These are phyloP conservation scores for Erynnis tages DNA, from an alignment of 2,888 invertebrate genomes.

Conservation along the genomic window DNA sequence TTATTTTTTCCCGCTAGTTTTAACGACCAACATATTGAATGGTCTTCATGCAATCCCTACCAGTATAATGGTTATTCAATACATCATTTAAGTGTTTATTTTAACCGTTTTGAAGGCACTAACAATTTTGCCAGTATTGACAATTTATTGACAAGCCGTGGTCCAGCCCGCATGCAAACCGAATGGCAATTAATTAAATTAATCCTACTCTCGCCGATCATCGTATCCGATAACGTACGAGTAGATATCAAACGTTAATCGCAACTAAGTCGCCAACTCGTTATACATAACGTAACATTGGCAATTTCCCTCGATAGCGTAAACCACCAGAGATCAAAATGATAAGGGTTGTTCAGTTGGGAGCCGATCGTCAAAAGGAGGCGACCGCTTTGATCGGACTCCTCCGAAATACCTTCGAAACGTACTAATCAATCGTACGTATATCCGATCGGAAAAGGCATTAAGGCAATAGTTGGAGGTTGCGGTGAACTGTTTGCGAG, in stretches of 20 bases:
- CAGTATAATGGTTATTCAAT: too few relatives aligned
- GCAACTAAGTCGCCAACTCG: slow-evolving; percentile 9
- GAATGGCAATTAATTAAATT: slow-evolving; percentile 15
- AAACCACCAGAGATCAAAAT: slow-evolving; percentile 43
- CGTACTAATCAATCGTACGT: slow-evolving; percentile 73
- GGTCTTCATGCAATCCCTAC: too few relatives aligned
- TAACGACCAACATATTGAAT: too few relatives aligned
- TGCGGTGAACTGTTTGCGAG: slow-evolving; percentile 77
- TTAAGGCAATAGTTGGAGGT: slow-evolving; percentile 78
- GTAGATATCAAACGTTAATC: slow-evolving; percentile 16
- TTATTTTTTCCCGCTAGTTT: too few relatives aligned
- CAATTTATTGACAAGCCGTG: slow-evolving; percentile 3
- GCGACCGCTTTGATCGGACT: slow-evolving; percentile 65
- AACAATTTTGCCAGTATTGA: neutral
- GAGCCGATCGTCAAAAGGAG: slow-evolving; percentile 55
- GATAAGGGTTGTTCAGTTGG: slow-evolving; percentile 55
- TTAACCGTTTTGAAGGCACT: too few relatives aligned
- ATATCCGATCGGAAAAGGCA: slow-evolving; percentile 73
- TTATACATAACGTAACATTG: slow-evolving; percentile 4
- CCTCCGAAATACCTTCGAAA: slow-evolving; percentile 67
- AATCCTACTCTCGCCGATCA: slow-evolving; percentile 13
- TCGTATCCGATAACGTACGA: slow-evolving; percentile 5
- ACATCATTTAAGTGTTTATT: too few relatives aligned
- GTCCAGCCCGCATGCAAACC: neutral
- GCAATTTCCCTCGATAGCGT: slow-evolving; percentile 15